These are phyloP conservation scores for Clepsis dumicolana DNA, from an alignment of 2,888 invertebrate genomes.

Conservation along the genomic window DNA sequence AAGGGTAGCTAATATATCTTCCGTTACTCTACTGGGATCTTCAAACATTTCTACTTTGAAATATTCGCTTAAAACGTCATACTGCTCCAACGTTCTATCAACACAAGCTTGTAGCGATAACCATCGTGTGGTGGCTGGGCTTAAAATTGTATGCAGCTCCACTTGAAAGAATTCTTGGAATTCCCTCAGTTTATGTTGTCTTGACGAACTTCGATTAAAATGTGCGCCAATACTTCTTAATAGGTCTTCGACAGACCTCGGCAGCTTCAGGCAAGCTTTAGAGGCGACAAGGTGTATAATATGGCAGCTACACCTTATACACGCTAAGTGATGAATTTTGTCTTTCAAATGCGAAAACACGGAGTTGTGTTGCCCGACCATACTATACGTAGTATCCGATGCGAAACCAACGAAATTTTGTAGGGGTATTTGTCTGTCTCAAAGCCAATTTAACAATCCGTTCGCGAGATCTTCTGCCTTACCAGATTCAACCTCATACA, in stretches of 20 bases:
- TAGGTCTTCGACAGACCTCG: conserved; percentile 55
- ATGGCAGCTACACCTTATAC: conserved; percentile 59
- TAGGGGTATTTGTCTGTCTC: conserved; percentile 47
- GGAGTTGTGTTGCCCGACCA: conserved; percentile 57
- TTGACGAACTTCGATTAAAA: conserved; percentile 42
- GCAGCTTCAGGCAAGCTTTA: conserved; percentile 56
- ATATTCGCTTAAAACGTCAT: conserved; percentile 40
- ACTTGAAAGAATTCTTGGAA: conserved; percentile 40
- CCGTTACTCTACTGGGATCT: conserved; percentile 44
- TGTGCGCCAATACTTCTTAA: conserved; percentile 51
- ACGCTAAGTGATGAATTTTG: conserved; percentile 52
- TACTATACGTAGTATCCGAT: conserved; percentile 56
- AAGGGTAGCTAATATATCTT: conserved; percentile 31
- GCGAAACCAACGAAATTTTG: conserved; percentile 60
- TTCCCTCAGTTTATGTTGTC: conserved; percentile 38
- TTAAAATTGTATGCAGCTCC: conserved; percentile 45
- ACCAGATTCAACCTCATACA: conserved; percentile 46
- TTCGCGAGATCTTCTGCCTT: conserved; percentile 45
- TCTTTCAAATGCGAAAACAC: conserved; percentile 49
- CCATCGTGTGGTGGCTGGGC: conserved; percentile 45
- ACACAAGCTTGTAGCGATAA: conserved; percentile 45
- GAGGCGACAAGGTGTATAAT: conserved; percentile 57
- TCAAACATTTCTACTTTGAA: conserved; percentile 42
- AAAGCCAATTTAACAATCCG: conserved; percentile 43
- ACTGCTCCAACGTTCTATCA: conserved; percentile 43